phyloP scores from a whole-genome alignment of 2,888 invertebrate genomes.

The Horisme vitalbata region DNA sequence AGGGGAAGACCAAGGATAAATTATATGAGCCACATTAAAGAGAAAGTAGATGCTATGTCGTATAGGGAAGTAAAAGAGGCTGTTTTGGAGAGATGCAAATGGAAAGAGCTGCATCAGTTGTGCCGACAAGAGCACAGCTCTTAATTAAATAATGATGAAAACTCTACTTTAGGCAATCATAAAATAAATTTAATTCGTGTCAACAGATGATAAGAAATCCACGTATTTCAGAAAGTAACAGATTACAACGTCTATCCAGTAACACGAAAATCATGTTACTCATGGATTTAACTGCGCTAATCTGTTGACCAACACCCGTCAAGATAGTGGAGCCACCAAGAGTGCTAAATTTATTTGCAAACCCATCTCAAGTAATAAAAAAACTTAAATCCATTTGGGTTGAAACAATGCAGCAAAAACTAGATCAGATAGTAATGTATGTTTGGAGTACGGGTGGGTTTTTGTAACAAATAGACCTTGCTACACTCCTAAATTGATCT shows the following conservation, averaged over 20 bases:
- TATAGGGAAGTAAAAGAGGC: too few relatives aligned
- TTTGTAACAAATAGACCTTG: conserved; percentile 46
- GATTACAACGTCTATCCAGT: conserved; percentile 22
- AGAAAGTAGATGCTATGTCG: too few relatives aligned
- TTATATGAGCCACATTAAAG: too few relatives aligned
- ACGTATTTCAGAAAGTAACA: too few relatives aligned
- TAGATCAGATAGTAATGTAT: conserved; percentile 76
- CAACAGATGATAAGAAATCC: too few relatives aligned
- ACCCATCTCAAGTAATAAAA: conserved; percentile 61
- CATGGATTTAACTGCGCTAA: conserved; percentile 64
- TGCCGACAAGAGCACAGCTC: too few relatives aligned
- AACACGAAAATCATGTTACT: conserved; percentile 51
- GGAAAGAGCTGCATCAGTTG: too few relatives aligned
- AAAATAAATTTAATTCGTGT: too few relatives aligned
- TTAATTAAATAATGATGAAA: too few relatives aligned
- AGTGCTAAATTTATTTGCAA: conserved; percentile 72
- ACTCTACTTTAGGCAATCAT: too few relatives aligned
- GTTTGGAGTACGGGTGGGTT: conserved; percentile 66
- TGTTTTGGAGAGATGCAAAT: too few relatives aligned
- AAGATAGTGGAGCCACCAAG: conserved; percentile 61
- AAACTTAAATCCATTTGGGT: conserved; percentile 63
- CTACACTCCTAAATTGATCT: not conserved
- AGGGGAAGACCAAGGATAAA: too few relatives aligned
- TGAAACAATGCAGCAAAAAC: conserved; percentile 71
- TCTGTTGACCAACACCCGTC: conserved; percentile 54